phyloP scores from a whole-genome alignment of 2,888 invertebrate species.

The Pocota personata region DNA sequence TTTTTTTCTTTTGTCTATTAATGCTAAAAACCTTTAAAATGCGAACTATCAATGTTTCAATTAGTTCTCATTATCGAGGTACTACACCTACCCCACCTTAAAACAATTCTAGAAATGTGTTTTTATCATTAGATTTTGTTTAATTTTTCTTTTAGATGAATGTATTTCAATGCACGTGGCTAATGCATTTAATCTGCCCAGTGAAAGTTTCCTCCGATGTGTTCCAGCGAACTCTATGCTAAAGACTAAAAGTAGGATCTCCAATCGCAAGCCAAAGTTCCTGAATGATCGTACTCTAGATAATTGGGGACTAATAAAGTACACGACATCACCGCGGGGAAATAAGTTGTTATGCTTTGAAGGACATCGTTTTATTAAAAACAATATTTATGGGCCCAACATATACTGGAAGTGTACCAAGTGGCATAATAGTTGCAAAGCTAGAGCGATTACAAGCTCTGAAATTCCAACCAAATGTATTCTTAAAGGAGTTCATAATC shows the following conservation, averaged over 20 bases:
- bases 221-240: slow-evolving; percentile 30
- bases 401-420: slow-evolving; percentile 83
- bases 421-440: slow-evolving; percentile 82
- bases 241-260: slow-evolving; percentile 74
- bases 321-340: slow-evolving; percentile 79
- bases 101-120: not conserved
- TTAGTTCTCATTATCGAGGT: not conserved
- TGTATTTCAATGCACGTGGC: slow-evolving; percentile 44
- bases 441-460: slow-evolving; percentile 81
- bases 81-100: not conserved
- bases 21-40: too few relatives aligned
- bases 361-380: slow-evolving; percentile 82
- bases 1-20: too few relatives aligned
- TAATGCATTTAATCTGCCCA: slow-evolving; percentile 40
- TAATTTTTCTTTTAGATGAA: slow-evolving; percentile 33
- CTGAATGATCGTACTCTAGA: slow-evolving; percentile 77
- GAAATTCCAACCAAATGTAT: slow-evolving; percentile 77
- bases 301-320: slow-evolving; percentile 79
- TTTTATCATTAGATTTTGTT: not conserved
- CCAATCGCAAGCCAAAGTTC: slow-evolving; percentile 77
- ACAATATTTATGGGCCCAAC: slow-evolving; percentile 81
- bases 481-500: slow-evolving; percentile 82
- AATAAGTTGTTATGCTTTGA: slow-evolving; percentile 80
- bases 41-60: too few relatives aligned
- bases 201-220: slow-evolving; percentile 55